Evolutionary conservation across 2,113 vertebrate genomes (phyloP), one percentile per base, ranked within the genome.

Genomic region (Brevimyrus niger): DNA sequence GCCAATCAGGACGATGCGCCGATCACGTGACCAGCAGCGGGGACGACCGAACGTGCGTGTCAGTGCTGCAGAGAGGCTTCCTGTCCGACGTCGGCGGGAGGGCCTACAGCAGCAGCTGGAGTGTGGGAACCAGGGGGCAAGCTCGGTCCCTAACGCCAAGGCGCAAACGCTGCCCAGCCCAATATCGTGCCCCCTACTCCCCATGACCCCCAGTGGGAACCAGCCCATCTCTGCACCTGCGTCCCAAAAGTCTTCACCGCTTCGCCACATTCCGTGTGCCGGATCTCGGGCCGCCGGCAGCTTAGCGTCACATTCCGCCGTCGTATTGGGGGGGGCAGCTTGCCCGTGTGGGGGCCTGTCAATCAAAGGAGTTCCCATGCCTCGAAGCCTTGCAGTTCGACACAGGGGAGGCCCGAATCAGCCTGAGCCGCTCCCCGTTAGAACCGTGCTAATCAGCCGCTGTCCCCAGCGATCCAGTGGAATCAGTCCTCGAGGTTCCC

Each of bases 251-350:
- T 80, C 87, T 35, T n/a, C 87, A 0, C 44, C n/a, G 61, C 53
- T 46, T 35, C 11, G 48, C n/a, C 76, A 85, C 87, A 90, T 86
- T 88, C 90, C 58, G 11, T 23, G 35, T 13, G 73, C 38, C 53
- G 69, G 31, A n/a, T 73, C 69, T 48, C 35, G 53, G 38, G 84
- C 42, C 76, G 35, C 86, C 80, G 85, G 47, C 50, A 87, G 35
- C 21, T 23, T 58, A 17, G 23, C 21, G 80, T 44, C 55, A 89
- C 82, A 89, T 86, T 89, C 89, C 44, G 7, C 44, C n/a, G 19
- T 38, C 23, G 19, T 84, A 47, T 84, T 21, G 10, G 21, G 47
- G 82, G 9, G 51, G 31, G 44, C 13, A 35, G 53, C 21, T 19
- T 46, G 53, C 4, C 58, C 1, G 27, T 15, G 17, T 51, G 55